phyloP scores from a whole-genome alignment of 2,113 vertebrate genomes.

The Bagarius yarrelli region DNA sequence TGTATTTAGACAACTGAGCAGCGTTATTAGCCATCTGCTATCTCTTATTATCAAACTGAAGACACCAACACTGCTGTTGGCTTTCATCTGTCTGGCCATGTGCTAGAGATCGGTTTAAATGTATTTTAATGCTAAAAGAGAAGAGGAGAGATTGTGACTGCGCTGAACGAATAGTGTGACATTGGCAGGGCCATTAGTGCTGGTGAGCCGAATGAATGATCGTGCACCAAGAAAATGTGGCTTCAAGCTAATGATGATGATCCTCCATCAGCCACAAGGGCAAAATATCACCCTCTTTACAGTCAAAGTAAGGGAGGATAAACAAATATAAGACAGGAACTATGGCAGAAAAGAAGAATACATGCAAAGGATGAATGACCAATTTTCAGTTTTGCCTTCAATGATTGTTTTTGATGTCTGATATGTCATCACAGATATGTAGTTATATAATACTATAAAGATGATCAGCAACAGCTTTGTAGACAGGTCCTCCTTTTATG shows the following conservation, averaged over 20 bases:
- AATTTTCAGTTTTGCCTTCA: slow-evolving; percentile 12
- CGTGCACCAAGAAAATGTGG: slow-evolving; percentile 32
- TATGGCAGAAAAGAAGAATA: neutral
- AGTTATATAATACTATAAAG: slow-evolving; percentile 15
- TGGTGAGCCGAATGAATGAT: slow-evolving; percentile 42
- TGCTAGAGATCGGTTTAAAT: slow-evolving; percentile 34
- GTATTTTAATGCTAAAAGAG: slow-evolving; percentile 30
- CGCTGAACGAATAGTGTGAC: slow-evolving; percentile 41
- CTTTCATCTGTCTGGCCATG: neutral
- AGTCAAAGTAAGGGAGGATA: slow-evolving; percentile 32
- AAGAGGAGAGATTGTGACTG: slow-evolving; percentile 27
- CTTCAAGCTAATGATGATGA: slow-evolving; percentile 51
- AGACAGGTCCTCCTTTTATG: slow-evolving; percentile 22
- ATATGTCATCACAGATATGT: neutral
- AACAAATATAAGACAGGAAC: slow-evolving; percentile 1
- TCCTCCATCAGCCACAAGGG: slow-evolving; percentile 44
- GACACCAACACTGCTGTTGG: neutral
- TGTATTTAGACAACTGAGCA: neutral
- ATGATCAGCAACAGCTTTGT: slow-evolving; percentile 13
- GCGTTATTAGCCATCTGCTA: neutral
- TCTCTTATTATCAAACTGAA: neutral
- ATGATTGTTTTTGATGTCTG: slow-evolving; percentile 15
- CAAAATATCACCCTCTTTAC: slow-evolving; percentile 37
- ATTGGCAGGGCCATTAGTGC: slow-evolving; percentile 42
- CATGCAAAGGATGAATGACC: neutral